Evolutionary conservation across 2,113 vertebrate species (phyloP), one percentile per base, ranked within the genome.

Genomic region (Formicarius rufipectus): DNA sequence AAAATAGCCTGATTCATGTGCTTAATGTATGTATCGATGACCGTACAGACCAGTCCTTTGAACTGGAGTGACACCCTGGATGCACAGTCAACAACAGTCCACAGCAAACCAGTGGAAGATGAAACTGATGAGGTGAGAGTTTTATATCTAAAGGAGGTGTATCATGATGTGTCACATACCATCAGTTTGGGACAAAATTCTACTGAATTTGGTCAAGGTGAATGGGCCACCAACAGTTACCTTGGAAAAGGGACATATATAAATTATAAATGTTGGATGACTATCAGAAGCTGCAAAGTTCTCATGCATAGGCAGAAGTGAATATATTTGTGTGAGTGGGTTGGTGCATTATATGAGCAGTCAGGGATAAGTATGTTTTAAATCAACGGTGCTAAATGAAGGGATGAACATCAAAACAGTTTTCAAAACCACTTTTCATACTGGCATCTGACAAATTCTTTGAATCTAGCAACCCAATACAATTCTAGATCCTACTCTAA

Each of bases 1-100:
- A 60, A 60, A 72, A 37, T 31, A 7, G 11, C 20, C 20, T 4
- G 3, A 3, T 56, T 42, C 14, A 14, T 35, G 20, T 0, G 0
- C 10, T 21, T 72, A 56, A 10, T 49, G 5, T 37, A 7, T 15
- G 4, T 37, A 8, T 15, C 0, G 0, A 14, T 37, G 25, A 7
- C 35, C 35, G 56, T 27, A 73, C 17, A 56, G 58, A 31, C 30
- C 30, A 22, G 35, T 42, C 25, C 31, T 64, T 80, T 35, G 40
- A 31, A 22, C 42, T 35, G 35, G 7, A 64, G 31, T 31, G 31
- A 12, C 35, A 35, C 7, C 11, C 35, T 31, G 21, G 17, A 25
- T 30, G 42, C 42, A 58, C 6, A 56, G 4, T 9, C 24, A 44
- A 44, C 9, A 17, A 81, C 37, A 73, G 27, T 19, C 31, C 22